Percentiles rank a stretch among this genome's conserved stretches.
phyloP scores from a whole-genome alignment of 2,797 vertebrate genomes.

The Momotus momota region DNA sequence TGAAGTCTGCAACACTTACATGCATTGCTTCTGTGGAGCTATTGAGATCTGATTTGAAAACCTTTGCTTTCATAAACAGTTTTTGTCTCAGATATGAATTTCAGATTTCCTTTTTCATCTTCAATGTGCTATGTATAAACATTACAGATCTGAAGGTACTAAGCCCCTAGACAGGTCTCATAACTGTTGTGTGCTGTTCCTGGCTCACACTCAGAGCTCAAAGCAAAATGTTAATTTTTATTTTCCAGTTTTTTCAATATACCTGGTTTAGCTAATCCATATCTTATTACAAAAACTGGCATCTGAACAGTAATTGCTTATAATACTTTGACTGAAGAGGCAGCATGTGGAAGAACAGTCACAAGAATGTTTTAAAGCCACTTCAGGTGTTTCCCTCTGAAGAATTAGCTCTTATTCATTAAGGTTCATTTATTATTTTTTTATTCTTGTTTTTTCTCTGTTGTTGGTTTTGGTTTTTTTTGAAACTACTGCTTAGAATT shows the following conservation, averaged over 20 bases:
- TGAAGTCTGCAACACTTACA: neutral
- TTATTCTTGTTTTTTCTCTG: neutral
- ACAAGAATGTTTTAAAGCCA: neutral
- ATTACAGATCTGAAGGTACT: neutral
- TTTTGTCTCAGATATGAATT: conserved; percentile 18
- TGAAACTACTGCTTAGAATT: neutral
- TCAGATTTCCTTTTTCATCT: conserved; percentile 22
- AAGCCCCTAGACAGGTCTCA: neutral
- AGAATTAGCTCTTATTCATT: neutral
- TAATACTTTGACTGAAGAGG: neutral
- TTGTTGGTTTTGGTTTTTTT: neutral
- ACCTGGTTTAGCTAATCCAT: neutral
- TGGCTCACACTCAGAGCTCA: neutral
- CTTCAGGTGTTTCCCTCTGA: neutral
- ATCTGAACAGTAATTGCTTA: neutral
- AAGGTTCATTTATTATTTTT: neutral
- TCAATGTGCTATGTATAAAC: neutral
- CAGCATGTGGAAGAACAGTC: neutral
- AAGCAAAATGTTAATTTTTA: neutral
- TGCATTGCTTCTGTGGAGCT: neutral
- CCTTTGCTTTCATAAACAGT: conserved; percentile 23
- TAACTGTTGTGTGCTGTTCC: rapidly evolving
- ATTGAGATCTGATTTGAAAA: neutral
- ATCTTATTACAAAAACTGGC: neutral
- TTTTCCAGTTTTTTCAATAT: neutral